Evolutionary conservation across 2,888 invertebrate genomes (phyloP).

Genomic region (Drosophila prolongata): DNA sequence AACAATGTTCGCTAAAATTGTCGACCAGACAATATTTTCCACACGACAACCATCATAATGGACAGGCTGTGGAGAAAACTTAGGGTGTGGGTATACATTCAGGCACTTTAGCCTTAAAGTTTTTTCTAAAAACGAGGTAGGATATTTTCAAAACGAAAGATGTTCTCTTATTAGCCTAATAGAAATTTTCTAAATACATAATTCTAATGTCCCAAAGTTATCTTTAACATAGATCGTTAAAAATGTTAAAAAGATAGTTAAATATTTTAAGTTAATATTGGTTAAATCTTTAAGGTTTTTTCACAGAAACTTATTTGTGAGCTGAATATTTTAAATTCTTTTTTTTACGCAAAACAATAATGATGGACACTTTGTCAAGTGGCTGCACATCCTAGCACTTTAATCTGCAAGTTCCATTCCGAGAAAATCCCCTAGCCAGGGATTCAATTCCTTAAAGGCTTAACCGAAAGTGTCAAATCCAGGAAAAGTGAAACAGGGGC

Average conservation of each 20-base stretch:
- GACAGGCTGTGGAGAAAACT: constrained; percentile 3
- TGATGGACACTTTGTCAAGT: constrained; percentile 5
- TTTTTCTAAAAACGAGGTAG: background rate
- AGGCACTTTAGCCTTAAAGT: constrained; percentile 24
- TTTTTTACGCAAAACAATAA: background rate
- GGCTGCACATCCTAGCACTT: constrained; percentile 12
- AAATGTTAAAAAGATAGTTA: no score
- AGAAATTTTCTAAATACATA: no score
- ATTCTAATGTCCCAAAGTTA: no score
- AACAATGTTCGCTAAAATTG: constrained; percentile 48
- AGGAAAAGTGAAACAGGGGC: constrained; percentile 1
- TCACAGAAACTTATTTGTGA: no score
- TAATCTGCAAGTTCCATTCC: constrained; percentile 30
- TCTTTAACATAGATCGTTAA: no score
- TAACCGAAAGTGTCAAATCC: constrained; percentile 51
- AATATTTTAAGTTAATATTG: no score
- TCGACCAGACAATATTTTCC: constrained; percentile 58
- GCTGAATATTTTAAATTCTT: no score
- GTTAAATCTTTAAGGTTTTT: no score
- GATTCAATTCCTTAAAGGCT: constrained; percentile 72
- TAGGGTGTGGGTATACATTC: background rate
- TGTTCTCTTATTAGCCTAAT: no score
- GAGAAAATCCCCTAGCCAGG: constrained; percentile 3
- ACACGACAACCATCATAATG: constrained; percentile 50
- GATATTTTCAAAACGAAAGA: background rate